Base-by-base conservation (phyloP, 1,140 invertebrate species). In the Phymorhynchus buccinoides region DNA sequence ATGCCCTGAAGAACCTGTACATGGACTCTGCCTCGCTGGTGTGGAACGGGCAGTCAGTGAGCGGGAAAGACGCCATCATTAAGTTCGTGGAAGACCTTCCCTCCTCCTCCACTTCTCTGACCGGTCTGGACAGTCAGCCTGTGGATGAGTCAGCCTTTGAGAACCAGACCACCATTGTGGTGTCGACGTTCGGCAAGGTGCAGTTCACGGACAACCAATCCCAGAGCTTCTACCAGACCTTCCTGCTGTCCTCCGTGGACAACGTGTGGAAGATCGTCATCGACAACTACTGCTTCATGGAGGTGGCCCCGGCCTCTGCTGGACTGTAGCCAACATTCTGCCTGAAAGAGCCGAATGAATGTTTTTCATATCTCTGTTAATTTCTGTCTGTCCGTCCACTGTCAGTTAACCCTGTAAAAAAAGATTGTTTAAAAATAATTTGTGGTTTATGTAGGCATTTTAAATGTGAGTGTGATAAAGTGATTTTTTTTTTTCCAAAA, bases 201-300 rank as follows among this genome's bases (percentile, higher is more conserved):
- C 88, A 89, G 81, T 92, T 88, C 73, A 79, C 87, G 27, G 88
- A 89, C 18, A 95, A 94, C 90, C 95, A 95, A 90, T 91, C 93
- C 83, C 96, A 95, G 89, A 94, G 95, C 12, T 97, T 97, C 88
- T 95, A 96, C 88, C 96, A 98, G 92, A 96, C 95, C 18, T 97
- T 97, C 89, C 92, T 97, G 1, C 95, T 98, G 30, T 96, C 96
- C 0, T 96, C 96, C 22, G 95, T 96, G 88, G 96, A 95, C 35
- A 96, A 97, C 84, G 97, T 97, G 91, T 97, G 96, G 97, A 97
- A 97, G 94, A 97, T 98, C 86, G 96, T 96, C 37, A 96, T 95
- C 73, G 97, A 97, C 91, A 96, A 95, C 87, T 97, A 96, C 89
- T 94, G 97, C 90, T 94, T 96, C 88, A 96, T 97, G 94, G 95